Percentiles rank a stretch among this genome's conserved stretches.
phyloP scores from a whole-genome alignment of 2,113 vertebrate species.

The Pteropus alecto region DNA sequence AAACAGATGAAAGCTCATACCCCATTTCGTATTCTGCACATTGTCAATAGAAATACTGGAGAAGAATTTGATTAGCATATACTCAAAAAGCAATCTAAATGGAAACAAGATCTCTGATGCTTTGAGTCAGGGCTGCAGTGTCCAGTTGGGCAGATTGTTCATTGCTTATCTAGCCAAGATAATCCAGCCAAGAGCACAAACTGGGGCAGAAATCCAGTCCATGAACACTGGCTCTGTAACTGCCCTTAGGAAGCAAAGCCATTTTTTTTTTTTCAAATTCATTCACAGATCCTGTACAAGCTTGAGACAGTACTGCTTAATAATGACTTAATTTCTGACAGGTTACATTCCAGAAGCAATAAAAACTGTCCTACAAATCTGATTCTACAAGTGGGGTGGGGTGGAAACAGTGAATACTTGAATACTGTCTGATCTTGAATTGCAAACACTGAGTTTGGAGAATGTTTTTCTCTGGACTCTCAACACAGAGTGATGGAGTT shows the following conservation, averaged over 20 bases:
- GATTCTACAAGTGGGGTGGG: not conserved
- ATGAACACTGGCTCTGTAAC: not conserved
- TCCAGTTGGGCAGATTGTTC: not conserved
- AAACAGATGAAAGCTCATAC: not conserved
- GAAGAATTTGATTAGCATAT: not conserved
- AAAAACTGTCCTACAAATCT: slow-evolving; percentile 5
- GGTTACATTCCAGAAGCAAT: not conserved
- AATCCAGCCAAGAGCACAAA: not conserved
- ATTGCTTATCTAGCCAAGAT: not conserved
- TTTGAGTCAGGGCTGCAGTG: not conserved
- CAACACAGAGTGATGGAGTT: not conserved
- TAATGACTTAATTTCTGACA: slow-evolving; percentile 27
- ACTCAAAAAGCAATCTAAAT: not conserved
- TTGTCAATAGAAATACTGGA: not conserved
- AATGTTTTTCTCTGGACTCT: slow-evolving; percentile 21
- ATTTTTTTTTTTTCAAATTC: not conserved
- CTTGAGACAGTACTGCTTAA: not conserved
- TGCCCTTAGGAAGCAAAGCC: not conserved
- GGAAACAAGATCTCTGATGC: not conserved
- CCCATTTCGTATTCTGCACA: not conserved
- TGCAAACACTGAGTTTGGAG: not conserved
- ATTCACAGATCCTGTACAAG: not conserved
- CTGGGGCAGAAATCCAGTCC: not conserved
- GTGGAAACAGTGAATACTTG: not conserved
- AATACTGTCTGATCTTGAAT: not conserved